Base-by-base conservation (phyloP, 2,797 vertebrate species). In the Sardinella longiceps region DNA sequence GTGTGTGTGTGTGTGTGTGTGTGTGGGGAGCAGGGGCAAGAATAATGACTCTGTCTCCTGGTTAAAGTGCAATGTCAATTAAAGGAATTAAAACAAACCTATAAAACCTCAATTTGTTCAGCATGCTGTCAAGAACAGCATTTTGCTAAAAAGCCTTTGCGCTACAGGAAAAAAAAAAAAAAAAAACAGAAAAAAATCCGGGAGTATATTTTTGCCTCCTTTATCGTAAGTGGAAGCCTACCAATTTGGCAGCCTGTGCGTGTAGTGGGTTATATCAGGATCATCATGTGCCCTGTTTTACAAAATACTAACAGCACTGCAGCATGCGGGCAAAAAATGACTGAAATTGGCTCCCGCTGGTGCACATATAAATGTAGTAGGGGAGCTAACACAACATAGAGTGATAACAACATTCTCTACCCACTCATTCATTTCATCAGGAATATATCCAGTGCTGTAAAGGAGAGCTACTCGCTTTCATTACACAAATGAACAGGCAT, bases 1-100 rank as follows among this genome's bases (percentile, higher is more conserved):
- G 63, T 37, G 30, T 70, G 30, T 70, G 63, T 37, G 63, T 33
- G 4, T 33, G 63, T 1, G 63, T 15, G 15, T 53, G 1, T 3
- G 51, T 53, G n/a, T n/a, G n/a, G n/a, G n/a, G 43, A 43, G 43
- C n/a, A 43, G 48, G 48, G 48, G 48, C 37, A 77, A 9, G 18
- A 43, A 7, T 43, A 23, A 70, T 12, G 66, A 70, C 15, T 30
- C 28, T 85, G 84, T 86, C 87, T 90, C 87, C 82, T 28, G 84
- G 90, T 90, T 84, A 89, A 93, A 92, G 82, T 89, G 84, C 87
- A 84, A 63, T 88, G 92, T 87, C 92, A 94, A 93, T 94, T 92
- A 88, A 82, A 91, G 88, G 90, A 89, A 85, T 83, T 92, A 85
- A 77, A 90, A 91, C 87, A 92, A 93, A 91, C 89, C 90, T 89